Percentiles rank a stretch among this genome's conserved stretches.
Evolutionary conservation across 2,888 invertebrate genomes (phyloP).

Genomic region (Cataglyphis altisquamis): DNA sequence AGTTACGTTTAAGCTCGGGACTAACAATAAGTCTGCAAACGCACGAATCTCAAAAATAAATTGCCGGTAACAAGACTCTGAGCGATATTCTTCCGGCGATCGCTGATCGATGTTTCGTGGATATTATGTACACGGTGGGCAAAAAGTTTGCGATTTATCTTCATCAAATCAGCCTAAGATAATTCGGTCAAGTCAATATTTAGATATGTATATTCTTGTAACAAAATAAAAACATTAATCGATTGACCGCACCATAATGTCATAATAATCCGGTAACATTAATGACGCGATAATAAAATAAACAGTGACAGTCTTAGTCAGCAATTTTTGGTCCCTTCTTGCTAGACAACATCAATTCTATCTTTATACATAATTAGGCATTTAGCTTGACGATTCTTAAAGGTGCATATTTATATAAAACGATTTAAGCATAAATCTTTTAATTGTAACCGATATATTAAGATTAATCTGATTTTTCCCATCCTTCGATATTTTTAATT

Average conservation of each 20-base stretch:
- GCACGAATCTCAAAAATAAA: slow-evolving; percentile 26
- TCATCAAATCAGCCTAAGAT: neutral
- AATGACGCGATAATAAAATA: slow-evolving; percentile 11
- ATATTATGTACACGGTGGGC: slow-evolving; percentile 6
- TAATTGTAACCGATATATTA: neutral
- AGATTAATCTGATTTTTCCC: neutral
- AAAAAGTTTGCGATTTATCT: neutral
- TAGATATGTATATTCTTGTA: neutral
- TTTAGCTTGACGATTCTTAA: neutral
- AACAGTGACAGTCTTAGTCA: slow-evolving; percentile 14
- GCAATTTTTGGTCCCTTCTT: slow-evolving; percentile 48
- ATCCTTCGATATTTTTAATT: neutral
- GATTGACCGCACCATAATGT: neutral
- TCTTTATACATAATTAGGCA: neutral
- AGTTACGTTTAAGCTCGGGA: slow-evolving; percentile 22
- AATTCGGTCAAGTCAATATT: neutral
- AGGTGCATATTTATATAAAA: neutral
- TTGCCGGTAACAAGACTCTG: slow-evolving; percentile 19
- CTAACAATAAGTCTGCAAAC: slow-evolving; percentile 8
- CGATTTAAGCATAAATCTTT: neutral
- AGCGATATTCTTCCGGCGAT: neutral
- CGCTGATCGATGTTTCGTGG: neutral
- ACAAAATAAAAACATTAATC: neutral
- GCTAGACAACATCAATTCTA: slow-evolving; percentile 5
- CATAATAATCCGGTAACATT: neutral